Evolutionary conservation across 2,797 vertebrate genomes (phyloP).

Genomic region (Eospalax fontanierii): DNA sequence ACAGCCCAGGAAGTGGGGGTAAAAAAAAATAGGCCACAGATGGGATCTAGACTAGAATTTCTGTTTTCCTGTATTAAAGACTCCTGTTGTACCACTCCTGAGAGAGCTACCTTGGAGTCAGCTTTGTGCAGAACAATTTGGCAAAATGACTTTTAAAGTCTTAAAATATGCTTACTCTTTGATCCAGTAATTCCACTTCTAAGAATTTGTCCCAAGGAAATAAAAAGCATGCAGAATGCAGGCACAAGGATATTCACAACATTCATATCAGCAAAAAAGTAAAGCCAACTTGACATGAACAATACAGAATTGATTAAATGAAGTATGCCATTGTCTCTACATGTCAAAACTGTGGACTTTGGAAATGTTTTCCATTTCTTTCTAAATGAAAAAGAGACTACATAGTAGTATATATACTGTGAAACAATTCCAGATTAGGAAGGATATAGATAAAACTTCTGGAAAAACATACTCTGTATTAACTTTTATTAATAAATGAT

Average conservation of each 20-base stretch:
- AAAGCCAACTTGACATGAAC: not conserved
- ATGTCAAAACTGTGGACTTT: not conserved
- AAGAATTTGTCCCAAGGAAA: slow-evolving; percentile 68
- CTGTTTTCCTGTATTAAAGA: not conserved
- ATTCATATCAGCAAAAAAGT: not conserved
- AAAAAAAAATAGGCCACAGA: not conserved
- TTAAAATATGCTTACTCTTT: slow-evolving; percentile 70
- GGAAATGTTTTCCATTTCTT: not conserved
- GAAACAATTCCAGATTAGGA: not conserved
- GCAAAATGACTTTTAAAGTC: slow-evolving; percentile 66
- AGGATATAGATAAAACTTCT: accelerated
- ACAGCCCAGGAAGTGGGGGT: slow-evolving; percentile 16
- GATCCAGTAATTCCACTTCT: slow-evolving; percentile 73
- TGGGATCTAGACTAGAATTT: not conserved
- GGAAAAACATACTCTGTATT: not conserved
- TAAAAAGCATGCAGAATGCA: not conserved
- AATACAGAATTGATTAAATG: not conserved
- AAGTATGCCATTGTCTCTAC: not conserved
- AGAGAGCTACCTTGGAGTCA: slow-evolving; percentile 4
- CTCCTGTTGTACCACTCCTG: not conserved
- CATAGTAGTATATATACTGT: not conserved
- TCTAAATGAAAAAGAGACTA: not conserved
- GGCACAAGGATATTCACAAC: not conserved
- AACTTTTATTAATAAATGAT: not conserved
- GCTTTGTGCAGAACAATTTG: slow-evolving; percentile 47